phyloP scores from a whole-genome alignment of 2,797 vertebrate genomes.

The Oryzias dopingdopingensis region DNA sequence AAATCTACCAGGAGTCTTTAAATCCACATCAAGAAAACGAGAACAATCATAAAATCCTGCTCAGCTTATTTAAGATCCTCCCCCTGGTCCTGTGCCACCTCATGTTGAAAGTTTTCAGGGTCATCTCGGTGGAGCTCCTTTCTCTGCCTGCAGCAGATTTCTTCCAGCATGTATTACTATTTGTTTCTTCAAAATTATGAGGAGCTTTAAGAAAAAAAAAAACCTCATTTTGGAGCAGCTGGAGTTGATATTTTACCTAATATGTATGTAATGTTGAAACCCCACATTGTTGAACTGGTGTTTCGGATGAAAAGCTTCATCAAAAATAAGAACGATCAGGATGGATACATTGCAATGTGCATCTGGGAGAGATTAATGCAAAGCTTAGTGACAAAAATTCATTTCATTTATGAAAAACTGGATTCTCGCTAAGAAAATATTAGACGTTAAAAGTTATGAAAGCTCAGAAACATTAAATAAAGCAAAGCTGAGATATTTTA shows the following conservation, averaged over 20 bases:
- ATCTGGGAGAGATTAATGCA: no score
- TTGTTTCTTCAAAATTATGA: conserved; percentile 18
- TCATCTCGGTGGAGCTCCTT: conserved; percentile 19
- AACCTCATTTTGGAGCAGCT: conserved; percentile 4
- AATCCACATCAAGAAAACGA: conserved; percentile 48
- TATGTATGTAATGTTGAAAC: background rate
- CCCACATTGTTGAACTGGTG: no score
- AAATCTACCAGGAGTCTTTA: conserved; percentile 57
- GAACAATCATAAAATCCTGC: conserved; percentile 46
- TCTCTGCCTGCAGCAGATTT: conserved; percentile 16
- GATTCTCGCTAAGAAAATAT: no score
- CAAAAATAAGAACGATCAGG: no score
- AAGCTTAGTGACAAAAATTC: no score
- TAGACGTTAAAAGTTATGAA: no score
- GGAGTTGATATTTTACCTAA: conserved; percentile 15
- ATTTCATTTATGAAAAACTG: no score
- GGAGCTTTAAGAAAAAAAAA: conserved; percentile 29
- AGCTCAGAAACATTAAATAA: no score
- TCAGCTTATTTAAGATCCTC: conserved; percentile 34
- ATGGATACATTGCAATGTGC: no score
- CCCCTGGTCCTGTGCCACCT: conserved; percentile 24
- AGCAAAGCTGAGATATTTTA: no score
- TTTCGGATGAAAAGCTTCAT: no score
- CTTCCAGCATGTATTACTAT: conserved; percentile 35
- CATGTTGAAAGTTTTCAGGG: conserved; percentile 38